Conservation (phyloP, 2,888 invertebrate genomes). For the Cantharis rufa region DNA sequence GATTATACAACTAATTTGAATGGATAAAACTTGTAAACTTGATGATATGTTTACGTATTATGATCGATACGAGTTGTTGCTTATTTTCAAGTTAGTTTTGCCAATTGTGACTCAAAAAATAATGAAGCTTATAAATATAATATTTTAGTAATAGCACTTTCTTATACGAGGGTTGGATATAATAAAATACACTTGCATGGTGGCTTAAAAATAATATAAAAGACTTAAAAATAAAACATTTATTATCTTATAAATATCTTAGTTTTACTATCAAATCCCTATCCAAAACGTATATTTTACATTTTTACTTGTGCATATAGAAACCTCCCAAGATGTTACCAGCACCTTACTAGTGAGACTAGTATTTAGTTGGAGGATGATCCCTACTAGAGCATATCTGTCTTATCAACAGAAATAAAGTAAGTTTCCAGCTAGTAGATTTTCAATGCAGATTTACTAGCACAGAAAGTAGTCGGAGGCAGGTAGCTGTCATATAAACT, state of each 20-base stretch:
- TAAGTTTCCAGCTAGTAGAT: too few species aligned
- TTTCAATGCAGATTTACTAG: too few species aligned
- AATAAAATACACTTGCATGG: slow-evolving; percentile 23
- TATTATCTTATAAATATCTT: slow-evolving; percentile 4
- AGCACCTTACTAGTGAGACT: too few species aligned
- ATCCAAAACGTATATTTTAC: neutral
- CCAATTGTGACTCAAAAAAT: slow-evolving; percentile 5
- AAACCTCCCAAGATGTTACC: too few species aligned
- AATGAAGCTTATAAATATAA: slow-evolving; percentile 16
- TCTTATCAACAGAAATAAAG: too few species aligned
- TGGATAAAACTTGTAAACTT: neutral
- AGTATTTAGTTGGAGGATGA: too few species aligned
- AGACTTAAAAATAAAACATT: slow-evolving; percentile 11
- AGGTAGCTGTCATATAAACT: too few species aligned
- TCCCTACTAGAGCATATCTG: too few species aligned
- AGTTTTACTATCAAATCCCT: neutral
- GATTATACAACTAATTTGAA: neutral
- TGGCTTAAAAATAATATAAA: slow-evolving; percentile 24
- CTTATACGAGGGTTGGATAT: slow-evolving; percentile 17
- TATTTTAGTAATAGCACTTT: slow-evolving; percentile 16
- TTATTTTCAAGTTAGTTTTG: slow-evolving; percentile 2
- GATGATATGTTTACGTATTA: neutral
- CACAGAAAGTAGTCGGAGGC: too few species aligned
- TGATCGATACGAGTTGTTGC: neutral
- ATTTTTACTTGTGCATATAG: too few species aligned